A percentile compares a stretch with the other conserved stretches of the same genome.
These are phyloP conservation scores for Adelognathus sp. DNA, from an alignment of 2,888 invertebrate genomes.

Conservation along the genomic window DNA sequence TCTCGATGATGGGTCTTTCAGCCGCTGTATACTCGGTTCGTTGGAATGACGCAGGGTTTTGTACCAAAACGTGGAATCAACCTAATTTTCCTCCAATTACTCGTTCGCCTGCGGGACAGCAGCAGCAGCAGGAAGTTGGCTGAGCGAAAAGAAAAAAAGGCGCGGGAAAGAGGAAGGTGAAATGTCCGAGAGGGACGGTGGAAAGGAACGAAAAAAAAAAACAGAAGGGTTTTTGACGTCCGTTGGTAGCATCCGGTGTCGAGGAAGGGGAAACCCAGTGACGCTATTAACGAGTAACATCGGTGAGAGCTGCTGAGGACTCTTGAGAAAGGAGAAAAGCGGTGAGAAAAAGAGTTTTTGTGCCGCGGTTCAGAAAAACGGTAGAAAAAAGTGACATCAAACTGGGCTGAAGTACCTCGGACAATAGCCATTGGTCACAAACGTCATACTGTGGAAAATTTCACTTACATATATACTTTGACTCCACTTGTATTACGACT, in stretches of 20 bases:
- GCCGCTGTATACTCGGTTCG: neutral
- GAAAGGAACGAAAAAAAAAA: constrained; percentile 48
- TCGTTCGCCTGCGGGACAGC: constrained; percentile 54
- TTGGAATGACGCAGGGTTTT: constrained; percentile 45
- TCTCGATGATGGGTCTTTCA: neutral
- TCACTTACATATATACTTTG: too few species aligned
- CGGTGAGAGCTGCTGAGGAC: constrained; percentile 6
- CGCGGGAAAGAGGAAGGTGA: neutral
- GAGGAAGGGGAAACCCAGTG: constrained; percentile 62
- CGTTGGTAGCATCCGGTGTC: constrained; percentile 73
- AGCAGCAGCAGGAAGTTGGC: constrained; percentile 67
- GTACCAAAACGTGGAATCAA: constrained; percentile 53
- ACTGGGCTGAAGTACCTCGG: too few species aligned
- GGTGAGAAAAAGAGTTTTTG: neutral
- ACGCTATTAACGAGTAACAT: constrained; percentile 55
- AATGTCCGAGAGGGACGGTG: neutral
- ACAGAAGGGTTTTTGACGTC: constrained; percentile 71
- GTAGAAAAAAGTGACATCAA: too few species aligned
- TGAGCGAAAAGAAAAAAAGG: constrained; percentile 54
- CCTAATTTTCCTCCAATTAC: constrained; percentile 72
- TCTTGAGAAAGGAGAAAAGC: neutral
- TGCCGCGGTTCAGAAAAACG: too few species aligned
- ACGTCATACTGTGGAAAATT: too few species aligned
- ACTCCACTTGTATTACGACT: too few species aligned
- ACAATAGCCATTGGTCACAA: too few species aligned